Base-by-base conservation (phyloP, 2,888 invertebrate genomes). In the Archips xylosteana region DNA sequence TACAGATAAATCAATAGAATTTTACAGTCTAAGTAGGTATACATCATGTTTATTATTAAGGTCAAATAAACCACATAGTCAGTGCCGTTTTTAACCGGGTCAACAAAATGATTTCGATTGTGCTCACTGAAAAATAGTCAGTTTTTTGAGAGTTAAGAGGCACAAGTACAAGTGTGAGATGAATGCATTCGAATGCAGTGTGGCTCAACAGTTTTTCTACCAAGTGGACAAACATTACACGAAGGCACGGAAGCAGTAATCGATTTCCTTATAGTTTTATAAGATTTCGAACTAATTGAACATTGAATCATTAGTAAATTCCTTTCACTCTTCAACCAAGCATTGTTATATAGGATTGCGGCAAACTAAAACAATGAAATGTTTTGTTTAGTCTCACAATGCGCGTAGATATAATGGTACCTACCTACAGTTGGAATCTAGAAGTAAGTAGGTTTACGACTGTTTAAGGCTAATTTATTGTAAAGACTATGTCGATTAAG, bases 221-320 rank as follows among this genome's bases (percentile, higher is more conserved):
- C 36, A 36, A 36, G 4, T 36, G 5, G 36, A 36, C 4, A 36
- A 45, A 45, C 10, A n/a, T n/a, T 2, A 49, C n/a, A 49, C 8
- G n/a, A 23, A 34, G 10, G 47, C 10, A 12, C 54, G 68, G 68
- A 73, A 69, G 45, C 63, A 54, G 62, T 32, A 69, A 87, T 85
- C 81, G 87, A 88, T 84, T 85, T 84, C 80, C 83, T 82, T 85
- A 87, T 84, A 75, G 82, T 84, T 88, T 85, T 89, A 85, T 86
- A 87, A 86, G 84, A 86, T 87, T 89, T 88, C 87, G 87, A 87
- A 86, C 87, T 87, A 89, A 90, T 88, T 86, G 83, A 84, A 86
- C 87, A 87, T 86, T 86, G 82, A 79, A 78, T 83, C 83, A 83
- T 87, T 86, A 85, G 80, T 77, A 73, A 81, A 83, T 86, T 83